Conservation (phyloP, 2,113 vertebrate species). For the Otis tarda region DNA sequence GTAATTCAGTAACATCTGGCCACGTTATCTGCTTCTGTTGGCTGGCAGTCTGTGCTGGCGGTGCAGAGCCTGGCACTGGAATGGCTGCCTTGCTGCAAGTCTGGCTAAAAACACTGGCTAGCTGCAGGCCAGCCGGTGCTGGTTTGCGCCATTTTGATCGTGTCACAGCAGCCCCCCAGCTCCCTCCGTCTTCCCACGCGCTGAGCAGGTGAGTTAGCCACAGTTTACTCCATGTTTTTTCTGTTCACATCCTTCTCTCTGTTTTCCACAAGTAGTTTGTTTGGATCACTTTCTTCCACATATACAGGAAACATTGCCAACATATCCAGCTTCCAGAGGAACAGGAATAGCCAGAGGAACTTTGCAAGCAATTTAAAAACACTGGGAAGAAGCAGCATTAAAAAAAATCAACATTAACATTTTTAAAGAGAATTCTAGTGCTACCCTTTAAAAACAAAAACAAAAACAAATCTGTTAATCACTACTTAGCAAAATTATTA, state of each 20-base stretch:
- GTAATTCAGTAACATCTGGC: background rate
- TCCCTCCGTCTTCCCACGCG: background rate
- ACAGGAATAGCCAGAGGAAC: background rate
- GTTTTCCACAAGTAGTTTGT: background rate
- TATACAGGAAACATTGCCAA: background rate
- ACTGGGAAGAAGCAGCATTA: background rate
- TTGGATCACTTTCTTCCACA: background rate
- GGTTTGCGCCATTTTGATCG: background rate
- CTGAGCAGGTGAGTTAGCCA: background rate
- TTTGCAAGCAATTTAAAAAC: background rate
- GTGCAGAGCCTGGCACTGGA: background rate
- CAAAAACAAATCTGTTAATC: background rate
- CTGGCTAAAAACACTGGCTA: background rate
- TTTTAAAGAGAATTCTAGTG: background rate
- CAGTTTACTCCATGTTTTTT: background rate
- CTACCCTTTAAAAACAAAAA: background rate
- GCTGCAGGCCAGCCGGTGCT: background rate
- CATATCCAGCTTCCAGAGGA: background rate
- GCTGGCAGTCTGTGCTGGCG: background rate
- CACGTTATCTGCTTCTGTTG: background rate
- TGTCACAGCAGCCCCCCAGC: background rate
- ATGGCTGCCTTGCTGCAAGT: background rate
- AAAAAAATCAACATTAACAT: background rate
- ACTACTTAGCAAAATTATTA: background rate
- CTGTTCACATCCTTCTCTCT: background rate